These are phyloP conservation scores for Eretmocerus hayati DNA, from an alignment of 2,888 invertebrate genomes.

Conservation along the genomic window DNA sequence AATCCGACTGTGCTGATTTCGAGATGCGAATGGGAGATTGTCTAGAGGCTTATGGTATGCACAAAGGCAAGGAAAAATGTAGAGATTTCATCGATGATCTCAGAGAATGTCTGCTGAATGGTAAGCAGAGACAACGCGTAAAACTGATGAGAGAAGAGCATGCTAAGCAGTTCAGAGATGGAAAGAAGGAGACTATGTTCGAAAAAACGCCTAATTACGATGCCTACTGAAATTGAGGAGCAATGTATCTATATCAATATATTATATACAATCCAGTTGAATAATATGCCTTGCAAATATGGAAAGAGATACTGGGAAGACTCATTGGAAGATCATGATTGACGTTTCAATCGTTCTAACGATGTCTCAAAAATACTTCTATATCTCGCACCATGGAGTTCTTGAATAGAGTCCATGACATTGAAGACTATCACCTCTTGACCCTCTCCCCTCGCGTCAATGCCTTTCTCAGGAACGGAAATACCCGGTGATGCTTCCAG, in stretches of 20 bases:
- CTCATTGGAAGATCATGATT: too few relatives aligned
- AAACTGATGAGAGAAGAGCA: constrained; percentile 59
- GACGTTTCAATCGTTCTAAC: too few relatives aligned
- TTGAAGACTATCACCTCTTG: too few relatives aligned
- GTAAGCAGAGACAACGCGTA: constrained; percentile 56
- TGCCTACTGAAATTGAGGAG: constrained; percentile 20
- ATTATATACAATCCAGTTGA: too few relatives aligned
- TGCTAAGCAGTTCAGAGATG: constrained; percentile 53
- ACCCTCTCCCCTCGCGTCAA: too few relatives aligned
- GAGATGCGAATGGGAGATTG: constrained; percentile 71
- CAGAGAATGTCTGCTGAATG: constrained; percentile 59
- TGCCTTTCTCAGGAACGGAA: too few relatives aligned
- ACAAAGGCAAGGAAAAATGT: constrained; percentile 60
- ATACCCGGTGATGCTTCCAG: too few relatives aligned
- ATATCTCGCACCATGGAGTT: too few relatives aligned
- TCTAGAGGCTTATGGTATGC: constrained; percentile 70
- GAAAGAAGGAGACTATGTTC: constrained; percentile 47
- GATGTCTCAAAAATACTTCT: too few relatives aligned
- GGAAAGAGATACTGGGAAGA: too few relatives aligned
- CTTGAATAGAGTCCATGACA: too few relatives aligned
- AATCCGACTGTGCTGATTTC: constrained; percentile 54
- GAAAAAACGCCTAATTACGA: constrained; percentile 15
- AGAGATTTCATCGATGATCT: constrained; percentile 58
- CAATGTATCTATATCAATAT: neutral
- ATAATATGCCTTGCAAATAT: too few relatives aligned